These are phyloP conservation scores for Trididemnum nubilum DNA, from an alignment of 23 tunicate species.

Conservation along the genomic window DNA sequence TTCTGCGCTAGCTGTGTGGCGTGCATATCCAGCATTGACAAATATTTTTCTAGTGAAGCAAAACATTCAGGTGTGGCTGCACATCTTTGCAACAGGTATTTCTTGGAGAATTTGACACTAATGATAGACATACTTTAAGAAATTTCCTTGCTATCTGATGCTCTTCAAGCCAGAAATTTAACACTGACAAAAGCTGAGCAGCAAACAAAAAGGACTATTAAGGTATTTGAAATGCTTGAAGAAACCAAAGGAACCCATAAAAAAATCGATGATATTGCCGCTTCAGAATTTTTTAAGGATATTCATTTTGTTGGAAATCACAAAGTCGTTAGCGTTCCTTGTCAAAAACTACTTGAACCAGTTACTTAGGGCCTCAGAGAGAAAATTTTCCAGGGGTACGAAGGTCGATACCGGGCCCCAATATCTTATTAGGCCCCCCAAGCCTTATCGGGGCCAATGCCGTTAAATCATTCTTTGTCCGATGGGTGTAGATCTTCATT, in stretches of 20 bases:
- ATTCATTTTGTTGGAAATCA: constrained; percentile 34
- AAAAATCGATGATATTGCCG: constrained; percentile 6
- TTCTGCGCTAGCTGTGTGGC: constrained; percentile 35
- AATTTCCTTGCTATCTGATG: constrained; percentile 31
- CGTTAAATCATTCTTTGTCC: too few relatives aligned
- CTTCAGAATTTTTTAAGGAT: constrained; percentile 24
- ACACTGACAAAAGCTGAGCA: constrained; percentile 20
- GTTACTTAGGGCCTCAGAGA: constrained; percentile 33
- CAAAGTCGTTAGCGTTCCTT: constrained; percentile 38
- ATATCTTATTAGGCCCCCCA: too few relatives aligned
- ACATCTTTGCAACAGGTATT: constrained; percentile 29
- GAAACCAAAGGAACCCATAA: constrained; percentile 31
- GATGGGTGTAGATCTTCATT: too few relatives aligned
- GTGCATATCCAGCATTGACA: constrained; percentile 39
- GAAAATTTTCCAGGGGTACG: too few relatives aligned
- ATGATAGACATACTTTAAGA: constrained; percentile 45
- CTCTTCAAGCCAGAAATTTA: constrained; percentile 41
- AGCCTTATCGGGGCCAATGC: too few relatives aligned
- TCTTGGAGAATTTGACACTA: constrained; percentile 25
- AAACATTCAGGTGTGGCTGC: constrained; percentile 35
- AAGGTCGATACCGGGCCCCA: too few relatives aligned
- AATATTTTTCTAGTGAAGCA: constrained; percentile 19
- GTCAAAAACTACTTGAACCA: constrained; percentile 46
- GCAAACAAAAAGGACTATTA: constrained; percentile 19
- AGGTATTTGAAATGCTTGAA: constrained; percentile 35